Evolutionary conservation across 2,888 invertebrate genomes (phyloP).

Genomic region (Deroplatys truncata): DNA sequence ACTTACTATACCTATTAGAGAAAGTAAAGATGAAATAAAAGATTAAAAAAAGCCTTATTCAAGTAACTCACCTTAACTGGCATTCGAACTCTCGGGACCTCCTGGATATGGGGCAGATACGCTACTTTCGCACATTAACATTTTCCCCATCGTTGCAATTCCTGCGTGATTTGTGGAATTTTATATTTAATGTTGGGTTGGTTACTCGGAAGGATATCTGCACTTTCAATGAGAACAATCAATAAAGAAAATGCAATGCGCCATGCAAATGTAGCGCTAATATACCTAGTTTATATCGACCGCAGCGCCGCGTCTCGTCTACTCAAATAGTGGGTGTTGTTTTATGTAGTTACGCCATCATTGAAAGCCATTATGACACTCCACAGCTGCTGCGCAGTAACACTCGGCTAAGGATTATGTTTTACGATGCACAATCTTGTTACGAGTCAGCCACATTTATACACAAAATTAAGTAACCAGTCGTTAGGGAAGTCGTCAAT

Average conservation of each 20-base stretch:
- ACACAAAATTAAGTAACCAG: neutral
- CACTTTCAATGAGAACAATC: neutral
- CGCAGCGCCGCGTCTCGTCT: neutral
- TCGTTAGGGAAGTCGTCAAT: neutral
- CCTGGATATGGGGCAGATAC: too few species aligned
- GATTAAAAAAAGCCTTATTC: too few species aligned
- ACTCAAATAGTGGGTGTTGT: neutral
- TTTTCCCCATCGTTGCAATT: too few species aligned
- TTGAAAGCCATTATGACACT: neutral
- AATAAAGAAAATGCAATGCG: neutral
- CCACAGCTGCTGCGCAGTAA: neutral
- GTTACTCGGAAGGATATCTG: neutral
- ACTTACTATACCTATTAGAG: too few species aligned
- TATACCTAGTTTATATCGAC: neutral
- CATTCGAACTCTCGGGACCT: too few species aligned
- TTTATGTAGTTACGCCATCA: neutral
- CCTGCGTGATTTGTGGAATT: too few species aligned
- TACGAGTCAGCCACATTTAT: neutral
- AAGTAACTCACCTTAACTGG: too few species aligned
- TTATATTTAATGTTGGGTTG: too few species aligned
- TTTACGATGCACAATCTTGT: neutral
- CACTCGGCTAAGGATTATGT: neutral
- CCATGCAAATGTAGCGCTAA: neutral
- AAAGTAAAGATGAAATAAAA: too few species aligned
- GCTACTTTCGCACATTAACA: too few species aligned